Conservation (phyloP, 2,888 invertebrate species). For the Mycalesis mineus region DNA sequence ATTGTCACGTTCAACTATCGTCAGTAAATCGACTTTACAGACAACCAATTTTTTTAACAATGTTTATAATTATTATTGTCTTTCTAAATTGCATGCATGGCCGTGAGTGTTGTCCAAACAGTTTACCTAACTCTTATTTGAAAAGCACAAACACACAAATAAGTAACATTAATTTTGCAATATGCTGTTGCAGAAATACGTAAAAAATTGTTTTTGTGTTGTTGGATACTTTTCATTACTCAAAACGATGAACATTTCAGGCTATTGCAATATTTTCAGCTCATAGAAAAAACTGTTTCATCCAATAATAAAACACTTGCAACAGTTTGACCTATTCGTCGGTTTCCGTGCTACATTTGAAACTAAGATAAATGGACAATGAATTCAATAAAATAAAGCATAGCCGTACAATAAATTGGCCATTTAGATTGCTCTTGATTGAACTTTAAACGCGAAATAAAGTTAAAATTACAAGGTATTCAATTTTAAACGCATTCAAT, state of each 20-base stretch:
- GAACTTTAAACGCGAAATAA: slow-evolving; percentile 21
- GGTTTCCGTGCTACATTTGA: slow-evolving; percentile 45
- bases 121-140: too few relatives aligned
- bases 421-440: slow-evolving; percentile 29
- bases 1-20: too few relatives aligned
- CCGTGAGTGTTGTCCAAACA: too few relatives aligned
- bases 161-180: too few relatives aligned
- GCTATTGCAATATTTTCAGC: slow-evolving; percentile 32
- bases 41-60: too few relatives aligned
- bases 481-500: neutral
- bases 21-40: too few relatives aligned
- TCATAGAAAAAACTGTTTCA: slow-evolving; percentile 40
- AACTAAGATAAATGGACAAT: slow-evolving; percentile 48
- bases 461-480: neutral
- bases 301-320: slow-evolving; percentile 48
- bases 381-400: slow-evolving; percentile 47
- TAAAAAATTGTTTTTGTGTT: neutral
- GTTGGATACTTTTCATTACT: neutral
- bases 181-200: neutral
- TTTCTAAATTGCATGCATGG: too few relatives aligned
- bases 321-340: slow-evolving; percentile 55
- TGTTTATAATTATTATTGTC: too few relatives aligned
- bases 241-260: neutral
- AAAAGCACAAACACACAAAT: too few relatives aligned
- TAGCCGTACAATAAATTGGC: slow-evolving; percentile 27